Base-by-base conservation (phyloP, 2,113 vertebrate species). In the Callipepla californica region DNA sequence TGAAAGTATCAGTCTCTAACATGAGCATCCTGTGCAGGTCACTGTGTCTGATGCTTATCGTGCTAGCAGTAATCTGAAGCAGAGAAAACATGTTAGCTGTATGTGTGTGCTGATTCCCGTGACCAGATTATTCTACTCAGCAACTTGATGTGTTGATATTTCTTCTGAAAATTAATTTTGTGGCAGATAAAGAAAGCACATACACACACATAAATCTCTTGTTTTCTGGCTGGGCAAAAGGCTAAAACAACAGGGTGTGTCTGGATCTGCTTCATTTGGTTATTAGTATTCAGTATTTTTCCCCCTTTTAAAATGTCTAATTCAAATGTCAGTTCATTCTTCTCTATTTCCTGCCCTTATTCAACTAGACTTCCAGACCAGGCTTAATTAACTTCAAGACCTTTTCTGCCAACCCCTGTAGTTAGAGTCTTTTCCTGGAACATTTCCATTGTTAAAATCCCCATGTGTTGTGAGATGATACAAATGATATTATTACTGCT, bases 241-340 rank as follows among this genome's bases (percentile, higher is more conserved):
- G 51, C 61, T 92, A 23, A 66, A 94, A 80, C 30, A 51, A 0
- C 51, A 65, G 87, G 87, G 91, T 91, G 91, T 94, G 90, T 72
- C 93, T 85, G 79, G 28, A 55, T 91, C 32, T 55, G 13, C 77
- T 92, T 89, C 91, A 38, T 85, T 93, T 66, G 8, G 59, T 74
- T 23, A 53, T 76, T 68, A 80, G 78, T 34, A 77, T 80, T 94
- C 72, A 45, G 30, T 83, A 53, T 87, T 93, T 85, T 81, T 66
- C 80, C 63, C 72, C 22, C 65, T 96, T 95, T 65, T 6, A 42
- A 82, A 91, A 85, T 26, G 13, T 65, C 72, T 85, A 26, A 92
- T 91, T 94, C 85, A 94, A 95, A 96, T 88, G 79, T 81, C 93
- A 85, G 66, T 78, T 94, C 74, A 96, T 96, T 96, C 82, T 96